phyloP scores from a whole-genome alignment of 2,888 invertebrate genomes.

The Himalopsyche kuldschensis region DNA sequence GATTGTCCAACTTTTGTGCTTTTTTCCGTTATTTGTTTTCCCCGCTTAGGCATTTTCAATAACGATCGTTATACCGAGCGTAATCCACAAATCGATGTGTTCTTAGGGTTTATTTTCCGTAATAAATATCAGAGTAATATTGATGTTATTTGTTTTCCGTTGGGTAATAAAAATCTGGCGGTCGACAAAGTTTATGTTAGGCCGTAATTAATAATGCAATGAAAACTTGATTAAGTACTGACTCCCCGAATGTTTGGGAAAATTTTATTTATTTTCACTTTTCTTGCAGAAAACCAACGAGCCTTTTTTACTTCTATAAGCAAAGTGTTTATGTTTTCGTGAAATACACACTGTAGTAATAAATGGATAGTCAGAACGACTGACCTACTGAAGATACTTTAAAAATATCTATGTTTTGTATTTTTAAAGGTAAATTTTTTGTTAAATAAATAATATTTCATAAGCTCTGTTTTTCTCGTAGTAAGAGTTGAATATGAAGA shows the following conservation, averaged over 20 bases:
- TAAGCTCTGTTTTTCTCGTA: no score
- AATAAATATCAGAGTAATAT: background rate
- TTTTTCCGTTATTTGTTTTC: conserved; percentile 22
- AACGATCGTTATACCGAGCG: conserved; percentile 18
- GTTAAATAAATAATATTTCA: no score
- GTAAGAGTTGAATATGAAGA: no score
- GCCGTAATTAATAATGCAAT: background rate
- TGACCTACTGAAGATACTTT: no score
- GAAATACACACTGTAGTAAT: no score
- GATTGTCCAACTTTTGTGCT: conserved; percentile 7
- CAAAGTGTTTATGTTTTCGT: no score
- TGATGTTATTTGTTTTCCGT: background rate
- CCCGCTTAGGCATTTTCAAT: conserved; percentile 15
- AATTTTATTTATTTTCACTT: background rate
- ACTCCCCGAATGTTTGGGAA: background rate
- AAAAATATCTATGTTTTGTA: no score
- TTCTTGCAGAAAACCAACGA: background rate
- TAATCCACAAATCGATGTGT: conserved; percentile 25
- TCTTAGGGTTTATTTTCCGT: conserved; percentile 1
- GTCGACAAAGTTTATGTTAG: background rate
- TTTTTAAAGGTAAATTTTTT: no score
- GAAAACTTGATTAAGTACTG: background rate
- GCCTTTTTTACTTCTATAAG: no score
- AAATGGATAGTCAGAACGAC: no score
- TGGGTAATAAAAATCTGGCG: conserved; percentile 5